Evolutionary conservation across 1,140 invertebrate species (phyloP).

Genomic region (Aricia agestis): DNA sequence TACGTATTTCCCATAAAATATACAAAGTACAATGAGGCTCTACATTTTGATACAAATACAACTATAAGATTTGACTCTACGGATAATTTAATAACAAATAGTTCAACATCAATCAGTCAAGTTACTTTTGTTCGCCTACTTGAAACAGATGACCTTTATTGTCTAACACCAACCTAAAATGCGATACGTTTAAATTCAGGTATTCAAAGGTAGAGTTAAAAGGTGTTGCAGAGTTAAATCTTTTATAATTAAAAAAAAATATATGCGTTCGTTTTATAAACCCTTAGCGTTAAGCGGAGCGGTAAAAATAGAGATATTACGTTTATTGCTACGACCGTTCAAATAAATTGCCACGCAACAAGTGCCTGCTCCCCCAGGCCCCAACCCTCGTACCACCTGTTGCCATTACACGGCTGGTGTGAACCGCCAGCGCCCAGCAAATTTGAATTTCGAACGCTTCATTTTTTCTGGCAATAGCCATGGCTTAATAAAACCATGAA

Average conservation of each 20-base stretch:
- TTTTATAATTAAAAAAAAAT: neutral
- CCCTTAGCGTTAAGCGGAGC: neutral
- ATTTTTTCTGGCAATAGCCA: no score
- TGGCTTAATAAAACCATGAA: neutral
- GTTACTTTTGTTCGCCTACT: neutral
- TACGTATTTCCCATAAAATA: neutral
- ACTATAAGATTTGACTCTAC: neutral
- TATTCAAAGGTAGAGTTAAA: no score
- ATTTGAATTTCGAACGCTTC: conserved; percentile 15
- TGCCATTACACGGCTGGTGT: conserved; percentile 27
- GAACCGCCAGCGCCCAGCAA: neutral
- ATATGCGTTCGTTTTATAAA: conserved; percentile 2
- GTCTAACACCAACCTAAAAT: no score
- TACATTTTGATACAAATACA: neutral
- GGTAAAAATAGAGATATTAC: conserved; percentile 22
- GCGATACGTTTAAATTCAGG: no score
- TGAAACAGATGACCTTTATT: neutral
- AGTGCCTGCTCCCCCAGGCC: conserved; percentile 44
- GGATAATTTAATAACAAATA: neutral
- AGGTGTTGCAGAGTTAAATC: no score
- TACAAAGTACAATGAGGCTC: neutral
- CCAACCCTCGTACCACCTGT: conserved; percentile 51
- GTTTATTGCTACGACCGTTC: conserved; percentile 20
- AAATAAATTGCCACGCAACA: conserved; percentile 43
- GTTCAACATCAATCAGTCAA: neutral